Percentiles rank a stretch among this genome's conserved stretches.
These are phyloP conservation scores for Colius striatus DNA, from an alignment of 2,113 vertebrate genomes.

Conservation along the genomic window DNA sequence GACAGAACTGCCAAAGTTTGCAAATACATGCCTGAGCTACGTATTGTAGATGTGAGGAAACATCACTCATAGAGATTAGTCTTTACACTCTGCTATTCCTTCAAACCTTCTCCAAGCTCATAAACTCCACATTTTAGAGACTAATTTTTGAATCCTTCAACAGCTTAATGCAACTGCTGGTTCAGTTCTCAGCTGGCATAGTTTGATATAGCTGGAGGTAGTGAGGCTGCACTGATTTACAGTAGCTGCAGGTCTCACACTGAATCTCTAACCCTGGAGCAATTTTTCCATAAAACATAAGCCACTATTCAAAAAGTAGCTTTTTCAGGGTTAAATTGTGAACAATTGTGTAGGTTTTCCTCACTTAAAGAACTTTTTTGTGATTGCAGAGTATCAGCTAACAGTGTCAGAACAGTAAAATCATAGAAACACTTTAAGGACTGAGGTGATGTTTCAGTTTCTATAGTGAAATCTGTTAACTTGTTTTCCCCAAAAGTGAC, in stretches of 20 bases:
- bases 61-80: neutral
- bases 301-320: neutral
- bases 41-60: neutral
- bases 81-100: neutral
- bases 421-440: neutral
- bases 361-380: neutral
- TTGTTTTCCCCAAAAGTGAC: neutral
- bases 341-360: neutral
- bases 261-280: neutral
- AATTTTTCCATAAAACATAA: neutral
- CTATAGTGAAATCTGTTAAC: neutral
- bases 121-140: neutral
- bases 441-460: neutral
- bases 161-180: neutral
- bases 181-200: rapidly evolving
- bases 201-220: neutral
- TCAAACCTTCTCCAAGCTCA: neutral
- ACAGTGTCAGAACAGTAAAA: neutral
- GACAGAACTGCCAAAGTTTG: conserved; percentile 49
- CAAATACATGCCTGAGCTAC: conserved; percentile 32
- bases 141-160: neutral
- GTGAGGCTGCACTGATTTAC: neutral
- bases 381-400: neutral
- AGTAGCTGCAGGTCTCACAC: neutral
- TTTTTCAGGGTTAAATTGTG: neutral